Percentiles rank a stretch among this genome's conserved stretches.
phyloP scores from a whole-genome alignment of 2,797 vertebrate genomes.

The Brachymystax lenok region DNA sequence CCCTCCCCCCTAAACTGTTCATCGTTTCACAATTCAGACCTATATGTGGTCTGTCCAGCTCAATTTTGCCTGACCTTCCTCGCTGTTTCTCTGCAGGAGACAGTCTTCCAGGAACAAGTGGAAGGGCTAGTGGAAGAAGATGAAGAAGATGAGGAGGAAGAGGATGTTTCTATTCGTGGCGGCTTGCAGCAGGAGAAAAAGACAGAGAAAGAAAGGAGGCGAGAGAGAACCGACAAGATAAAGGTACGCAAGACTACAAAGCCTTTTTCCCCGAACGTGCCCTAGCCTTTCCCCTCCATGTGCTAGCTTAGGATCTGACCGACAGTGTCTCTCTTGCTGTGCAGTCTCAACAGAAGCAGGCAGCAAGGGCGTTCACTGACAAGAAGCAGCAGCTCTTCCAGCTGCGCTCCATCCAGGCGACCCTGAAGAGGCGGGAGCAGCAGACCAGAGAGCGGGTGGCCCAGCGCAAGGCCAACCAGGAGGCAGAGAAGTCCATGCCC shows the following conservation, averaged over 20 bases:
- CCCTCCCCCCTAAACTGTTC: not conserved
- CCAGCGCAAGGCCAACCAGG: conserved; percentile 61
- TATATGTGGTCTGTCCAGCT: not conserved
- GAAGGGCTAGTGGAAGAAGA: conserved; percentile 83
- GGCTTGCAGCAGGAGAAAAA: conserved; percentile 74
- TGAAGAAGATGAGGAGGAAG: conserved; percentile 46
- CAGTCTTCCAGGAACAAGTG: conserved; percentile 75
- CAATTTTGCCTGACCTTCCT: not conserved
- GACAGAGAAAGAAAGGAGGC: conserved; percentile 82
- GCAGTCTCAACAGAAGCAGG: conserved; percentile 62
- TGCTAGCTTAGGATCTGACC: not conserved
- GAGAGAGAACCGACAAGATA: conserved; percentile 71
- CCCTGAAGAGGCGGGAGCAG: conserved; percentile 71
- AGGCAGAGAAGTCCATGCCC: conserved; percentile 76
- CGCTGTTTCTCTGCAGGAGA: conserved; percentile 69
- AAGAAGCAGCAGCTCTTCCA: conserved; percentile 84
- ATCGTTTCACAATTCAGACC: not conserved
- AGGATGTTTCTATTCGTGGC: conserved; percentile 28
- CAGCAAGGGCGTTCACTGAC: conserved; percentile 37
- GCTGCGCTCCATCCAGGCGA: conserved; percentile 79
- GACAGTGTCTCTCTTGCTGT: not conserved
- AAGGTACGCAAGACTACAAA: conserved; percentile 67
- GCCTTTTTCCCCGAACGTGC: not conserved
- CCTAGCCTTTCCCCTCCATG: not conserved
- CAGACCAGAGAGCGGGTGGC: conserved; percentile 61